These are phyloP conservation scores for Phasianus colchicus DNA, from an alignment of 2,113 vertebrate genomes.

Conservation along the genomic window DNA sequence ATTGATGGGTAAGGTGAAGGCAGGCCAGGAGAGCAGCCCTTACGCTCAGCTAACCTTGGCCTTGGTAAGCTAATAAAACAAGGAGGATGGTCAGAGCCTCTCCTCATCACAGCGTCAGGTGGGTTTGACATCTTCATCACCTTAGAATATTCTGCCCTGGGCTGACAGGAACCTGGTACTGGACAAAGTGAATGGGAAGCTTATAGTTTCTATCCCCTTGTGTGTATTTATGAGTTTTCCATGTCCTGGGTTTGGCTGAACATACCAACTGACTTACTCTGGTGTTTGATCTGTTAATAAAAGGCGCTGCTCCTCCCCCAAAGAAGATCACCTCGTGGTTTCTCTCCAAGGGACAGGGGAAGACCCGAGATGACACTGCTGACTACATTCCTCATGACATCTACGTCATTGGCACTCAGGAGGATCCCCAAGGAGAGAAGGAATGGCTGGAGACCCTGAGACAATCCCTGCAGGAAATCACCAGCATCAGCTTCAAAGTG, in stretches of 20 bases:
- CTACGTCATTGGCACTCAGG: conserved; percentile 96
- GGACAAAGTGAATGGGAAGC: neutral
- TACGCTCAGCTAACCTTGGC: neutral
- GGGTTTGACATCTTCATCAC: neutral
- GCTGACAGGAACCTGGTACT: accelerated
- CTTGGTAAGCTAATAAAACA: neutral
- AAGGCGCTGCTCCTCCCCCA: conserved; percentile 91
- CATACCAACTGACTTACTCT: conserved; percentile 45
- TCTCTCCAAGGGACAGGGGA: conserved; percentile 96
- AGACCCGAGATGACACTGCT: conserved; percentile 92
- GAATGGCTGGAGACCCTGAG: conserved; percentile 92
- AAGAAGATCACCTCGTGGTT: conserved; percentile 94
- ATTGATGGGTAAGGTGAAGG: neutral
- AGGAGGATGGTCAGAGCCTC: neutral
- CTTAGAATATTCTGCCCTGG: neutral
- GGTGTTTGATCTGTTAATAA: conserved; percentile 72
- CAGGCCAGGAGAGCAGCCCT: neutral
- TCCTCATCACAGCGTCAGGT: neutral
- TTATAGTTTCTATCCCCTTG: neutral
- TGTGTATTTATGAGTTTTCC: neutral
- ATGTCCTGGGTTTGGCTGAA: neutral
- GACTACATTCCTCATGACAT: conserved; percentile 97
- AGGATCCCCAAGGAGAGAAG: conserved; percentile 91
- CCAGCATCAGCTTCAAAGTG: conserved; percentile 93
- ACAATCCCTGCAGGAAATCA: conserved; percentile 88